Base-by-base conservation (phyloP, 2,888 invertebrate species). In the Dexiosoma caninum region DNA sequence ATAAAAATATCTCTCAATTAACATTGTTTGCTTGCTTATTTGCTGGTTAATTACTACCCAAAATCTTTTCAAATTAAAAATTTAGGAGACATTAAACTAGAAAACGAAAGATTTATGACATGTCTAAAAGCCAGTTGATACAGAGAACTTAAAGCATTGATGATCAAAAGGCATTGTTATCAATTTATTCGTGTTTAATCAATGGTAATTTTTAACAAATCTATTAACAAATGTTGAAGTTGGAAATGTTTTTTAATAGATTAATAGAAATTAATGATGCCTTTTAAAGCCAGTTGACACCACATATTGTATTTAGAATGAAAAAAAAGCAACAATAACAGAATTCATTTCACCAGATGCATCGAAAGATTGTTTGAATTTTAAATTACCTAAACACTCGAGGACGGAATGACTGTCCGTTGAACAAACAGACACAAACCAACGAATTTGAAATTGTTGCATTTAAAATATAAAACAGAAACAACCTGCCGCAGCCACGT, bases 41-140 rank as follows among this genome's bases (percentile, higher is more conserved):
- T 53, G 12, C 21, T 55, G 37, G 37, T 67, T 76, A 76, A 76
- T 71, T 72, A 76, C 62, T 67, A 76, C 60, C 35, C 69, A 75
- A 70, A 60, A 16, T 55, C 44, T 44, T 53, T 51, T 60, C 3
- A 53, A 64, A 57, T 53, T 14, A 23, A 67, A 14, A 37, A 35
- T 67, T 10, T 21, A n/a, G 5, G n/a, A 66, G 40, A 40, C 30
- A 19, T 27, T 40, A 35, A 69, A 71, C 21, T 49, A 14, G 60
- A 67, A 67, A 59, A 81, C 74, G 12, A 19, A 85, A 86, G 88
- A 87, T 87, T 87, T 86, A 88, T 87, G 84, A 81, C 83, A 83
- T 86, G 87, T 86, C 86, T 86, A 74, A 84, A 85, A 87, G 86
- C 85, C 84, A 84, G 82, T 27, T 69, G 44, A 42, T 46, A 44